A percentile compares a stretch with the other conserved stretches of the same genome.
Evolutionary conservation across 1,140 invertebrate genomes (phyloP).

Genomic region (Aphidius gifuensis): DNA sequence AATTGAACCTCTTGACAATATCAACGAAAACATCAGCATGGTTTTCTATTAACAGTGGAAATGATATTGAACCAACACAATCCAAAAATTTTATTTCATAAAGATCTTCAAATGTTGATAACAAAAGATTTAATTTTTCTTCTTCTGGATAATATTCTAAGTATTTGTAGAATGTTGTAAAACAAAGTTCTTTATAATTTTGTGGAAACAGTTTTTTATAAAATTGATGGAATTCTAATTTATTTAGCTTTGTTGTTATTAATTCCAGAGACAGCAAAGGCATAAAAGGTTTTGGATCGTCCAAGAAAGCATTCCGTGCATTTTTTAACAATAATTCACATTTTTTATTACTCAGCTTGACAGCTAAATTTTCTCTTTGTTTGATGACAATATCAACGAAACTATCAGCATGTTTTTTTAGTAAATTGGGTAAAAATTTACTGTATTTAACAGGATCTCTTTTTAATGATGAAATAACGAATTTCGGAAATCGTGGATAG

Average conservation of each 20-base stretch:
- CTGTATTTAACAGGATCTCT: conserved; percentile 21
- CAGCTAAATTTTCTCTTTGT: not conserved
- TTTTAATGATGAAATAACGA: not conserved
- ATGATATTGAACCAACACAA: no score
- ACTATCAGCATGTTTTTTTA: conserved; percentile 26
- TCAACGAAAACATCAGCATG: no score
- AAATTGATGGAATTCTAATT: conserved; percentile 33
- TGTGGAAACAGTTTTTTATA: conserved; percentile 32
- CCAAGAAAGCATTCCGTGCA: no score
- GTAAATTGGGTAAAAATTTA: conserved; percentile 27
- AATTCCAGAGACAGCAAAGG: conserved; percentile 31
- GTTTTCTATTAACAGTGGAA: no score
- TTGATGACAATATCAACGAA: conserved; percentile 29
- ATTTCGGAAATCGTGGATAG: no score
- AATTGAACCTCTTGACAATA: no score
- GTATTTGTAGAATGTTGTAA: conserved; percentile 23
- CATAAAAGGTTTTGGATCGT: not conserved
- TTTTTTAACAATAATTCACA: no score
- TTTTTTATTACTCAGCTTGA: no score
- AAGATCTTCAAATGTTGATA: no score
- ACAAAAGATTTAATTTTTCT: no score
- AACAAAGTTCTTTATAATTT: conserved; percentile 21
- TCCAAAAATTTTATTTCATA: no score
- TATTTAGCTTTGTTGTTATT: conserved; percentile 25
- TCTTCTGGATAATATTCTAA: conserved; percentile 33